Base-by-base conservation (phyloP, 2,113 vertebrate species). In the Hippocampus guttulatus region DNA sequence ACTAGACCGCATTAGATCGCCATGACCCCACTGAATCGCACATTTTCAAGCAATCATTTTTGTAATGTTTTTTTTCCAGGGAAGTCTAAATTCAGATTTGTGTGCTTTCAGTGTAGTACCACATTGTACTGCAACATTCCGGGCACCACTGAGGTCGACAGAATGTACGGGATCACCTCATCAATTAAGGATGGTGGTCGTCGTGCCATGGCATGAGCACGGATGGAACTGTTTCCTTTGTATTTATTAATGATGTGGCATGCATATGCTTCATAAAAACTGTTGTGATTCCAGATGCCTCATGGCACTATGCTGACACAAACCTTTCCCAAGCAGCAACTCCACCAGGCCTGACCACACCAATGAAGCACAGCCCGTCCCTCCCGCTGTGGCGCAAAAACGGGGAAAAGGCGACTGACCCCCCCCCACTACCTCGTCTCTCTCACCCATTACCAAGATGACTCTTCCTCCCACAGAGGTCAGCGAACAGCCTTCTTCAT, bases 381-480 rank as follows among this genome's bases (percentile, higher is more conserved):
- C 27, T 85, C 84, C 82, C 51, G 49, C 71, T 87, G 67, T 30
- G 69, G 76, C 69, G 82, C 77, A 85, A 87, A 74, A 68, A 69
- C 55, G 74, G 47, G 66, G 11, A 74, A 82, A 49, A 51, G 45
- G 57, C 43, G 62, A 63, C 8, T 14, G 12, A 14, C 45, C 8
- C 2, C 33, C 33, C 33, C 33, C 33, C 25, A 27, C 25, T 33
- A 6, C 33, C 33, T 38, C 33, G 5, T 61, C 27, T 18, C 47
- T 51, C 23, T 25, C 55, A 23, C 52, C 63, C 67, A 67, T 83
- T 85, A 71, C 73, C 62, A 78, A 15, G 70, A 55, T 76, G 67
- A 67, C 75, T 84, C 75, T 75, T 74, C 80, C 82, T 88, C 84
- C 84, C 81, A 86, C 78, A 76, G 84, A 86, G 90, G 87, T 92